Evolutionary conservation across 2,888 invertebrate species (phyloP), one percentile per base, ranked within the genome.

Genomic region (Harmothoe impar): DNA sequence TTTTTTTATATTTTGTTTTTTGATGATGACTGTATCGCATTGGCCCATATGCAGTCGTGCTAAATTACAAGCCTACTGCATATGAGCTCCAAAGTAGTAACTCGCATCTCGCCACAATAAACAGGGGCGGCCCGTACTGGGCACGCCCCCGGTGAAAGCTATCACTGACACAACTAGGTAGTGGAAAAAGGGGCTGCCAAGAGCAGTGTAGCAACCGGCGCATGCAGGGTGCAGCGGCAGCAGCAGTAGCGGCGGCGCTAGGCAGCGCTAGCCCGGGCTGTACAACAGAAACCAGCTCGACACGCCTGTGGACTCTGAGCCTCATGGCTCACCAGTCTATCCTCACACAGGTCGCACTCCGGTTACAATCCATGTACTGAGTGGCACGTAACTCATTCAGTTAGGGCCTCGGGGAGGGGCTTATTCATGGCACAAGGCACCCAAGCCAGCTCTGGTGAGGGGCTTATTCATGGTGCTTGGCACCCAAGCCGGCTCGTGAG

Each of bases 71-170:
- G 84, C 84, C 84, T 54, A 33, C 52, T 86, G 86, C 86, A 86
- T 86, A 86, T 86, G 86, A 86, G 86, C 86, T 86, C 86, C 86
- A 86, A 86, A 86, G 86, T 86, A 86, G 86, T 86, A 29, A 29
- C 86, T 56, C 54, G 86, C 86, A 31, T 86, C 86, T 54, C 35
- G 81, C 20, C 81, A 81, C 81, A 81, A 81, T 81, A 81, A 77
- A 20, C 77, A 77, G 20, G 81, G 35, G 23, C n/a, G 15, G 81
- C 81, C n/a, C 43, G 43, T 81, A 35, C 35, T 81, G 17, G 43
- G 20, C 35, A 52, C 12, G 29, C 56, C 86, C 54, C 51, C 86
- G 54, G 86, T 86, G 56, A 86, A 86, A 86, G 86, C 86, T 86
- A 86, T 52, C 86, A 86, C 86, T 86, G 86, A 86, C 29, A 86